Evolutionary conservation across 2,888 invertebrate genomes (phyloP), one percentile per base, ranked within the genome.

Genomic region (Megalurothrips usitatus): DNA sequence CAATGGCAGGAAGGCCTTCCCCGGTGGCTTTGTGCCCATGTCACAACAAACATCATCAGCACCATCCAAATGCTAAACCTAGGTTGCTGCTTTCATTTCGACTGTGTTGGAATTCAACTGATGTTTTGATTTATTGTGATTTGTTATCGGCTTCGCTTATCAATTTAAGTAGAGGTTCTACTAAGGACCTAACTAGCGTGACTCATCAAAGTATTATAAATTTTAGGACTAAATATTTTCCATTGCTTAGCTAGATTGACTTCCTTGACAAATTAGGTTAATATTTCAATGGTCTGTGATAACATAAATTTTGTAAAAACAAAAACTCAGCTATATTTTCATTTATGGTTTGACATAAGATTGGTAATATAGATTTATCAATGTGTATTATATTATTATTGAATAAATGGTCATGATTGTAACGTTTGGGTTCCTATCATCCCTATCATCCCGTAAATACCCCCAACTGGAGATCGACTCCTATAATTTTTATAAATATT

Each of bases 21-120:
- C 68, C 9, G 68, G 68, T 23, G 68, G 68, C 9, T 75, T 75
- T 75, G 26, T 75, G 1, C 68, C 68, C 26, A 75, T 75, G 68
- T 75, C 68, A 26, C 68, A 75, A 9, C 68, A 75, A 75, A 23
- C 68, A 75, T 75, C 68, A 26, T 75, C 68, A 23, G 23, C 68
- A 1, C 68, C 68, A 8, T 75, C 68, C 12, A 75, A 75, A 75
- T 75, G 68, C 12, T 75, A 75, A 26, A 12, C 26, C 1, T 8
- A 1, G 58, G 19, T 58, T 58, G 58, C 19, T 58, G 58, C 58
- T 58, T 58, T 19, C 11, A 14, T 6, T 58, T 58, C 19, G 14
- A 58, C 58, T 43, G 14, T 17, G 58, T 58, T 19, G 19, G 19
- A 58, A 17, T 17, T 58, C 19, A 6, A 19, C 19, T 58, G 17